phyloP scores from a whole-genome alignment of 2,888 invertebrate species.

The Brachyopa scutellaris region DNA sequence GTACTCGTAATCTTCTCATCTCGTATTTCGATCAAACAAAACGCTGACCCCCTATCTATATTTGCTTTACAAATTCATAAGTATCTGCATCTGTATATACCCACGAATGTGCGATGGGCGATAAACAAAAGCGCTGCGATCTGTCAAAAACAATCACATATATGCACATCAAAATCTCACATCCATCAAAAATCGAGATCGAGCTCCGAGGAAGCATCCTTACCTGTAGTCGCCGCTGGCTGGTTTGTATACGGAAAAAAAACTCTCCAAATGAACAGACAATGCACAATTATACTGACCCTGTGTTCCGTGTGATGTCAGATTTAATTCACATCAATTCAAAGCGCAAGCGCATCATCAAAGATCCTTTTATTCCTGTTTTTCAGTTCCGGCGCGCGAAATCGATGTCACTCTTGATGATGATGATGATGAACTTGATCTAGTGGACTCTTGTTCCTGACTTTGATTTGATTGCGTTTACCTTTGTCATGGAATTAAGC shows the following conservation, averaged over 20 bases:
- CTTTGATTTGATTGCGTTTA: constrained; percentile 65
- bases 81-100: constrained; percentile 4
- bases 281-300: constrained; percentile 74
- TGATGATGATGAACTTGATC: constrained; percentile 40
- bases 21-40: constrained; percentile 35
- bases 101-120: neutral
- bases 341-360: neutral
- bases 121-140: constrained; percentile 60
- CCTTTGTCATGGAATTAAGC: constrained; percentile 60
- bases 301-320: constrained; percentile 73
- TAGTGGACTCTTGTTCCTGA: constrained; percentile 57
- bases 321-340: constrained; percentile 71
- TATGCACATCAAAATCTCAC: constrained; percentile 74
- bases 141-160: constrained; percentile 75
- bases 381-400: constrained; percentile 41
- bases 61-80: constrained; percentile 53
- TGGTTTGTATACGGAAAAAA: constrained; percentile 18
- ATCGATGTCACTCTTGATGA: constrained; percentile 53
- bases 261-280: constrained; percentile 64
- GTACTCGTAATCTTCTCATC: constrained; percentile 20
- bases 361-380: constrained; percentile 45
- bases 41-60: constrained; percentile 51
- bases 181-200: constrained; percentile 73
- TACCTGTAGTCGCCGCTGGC: constrained; percentile 28
- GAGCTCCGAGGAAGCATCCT: constrained; percentile 25